Base-by-base conservation (phyloP, 1,140 invertebrate species). In the Neelides sp. region DNA sequence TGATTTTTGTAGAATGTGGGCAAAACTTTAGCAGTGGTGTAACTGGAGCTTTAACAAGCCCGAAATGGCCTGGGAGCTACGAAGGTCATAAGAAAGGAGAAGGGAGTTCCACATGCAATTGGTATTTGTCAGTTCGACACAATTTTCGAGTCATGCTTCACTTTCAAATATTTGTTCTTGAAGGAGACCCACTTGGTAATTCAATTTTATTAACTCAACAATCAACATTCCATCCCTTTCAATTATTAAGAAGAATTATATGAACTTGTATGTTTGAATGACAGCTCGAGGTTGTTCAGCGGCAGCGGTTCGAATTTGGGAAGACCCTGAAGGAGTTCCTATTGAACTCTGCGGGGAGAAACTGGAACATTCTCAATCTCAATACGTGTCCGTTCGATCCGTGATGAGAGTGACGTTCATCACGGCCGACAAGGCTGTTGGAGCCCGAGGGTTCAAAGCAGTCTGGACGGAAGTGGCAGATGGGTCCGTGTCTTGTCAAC, bases 271-370 rank as follows among this genome's bases (percentile, higher is more conserved):
- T n/a, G n/a, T n/a, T n/a, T n/a, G 15, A 34, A 55, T 68, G 67
- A 53, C 57, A 91, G 86, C 72, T 60, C 78, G 87, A 57, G 88
- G 88, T 20, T 94, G 88, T 73, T 82, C 87, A 10, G 85, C 85
- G 47, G 87, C 87, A 24, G 87, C 88, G 22, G 72, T 93, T 51
- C 74, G 90, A 59, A 75, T 94, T 62, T 93, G 87, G 87, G 78
- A 80, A 58, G 79, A 80, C 48, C 73, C 76, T 34, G 75, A 76
- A 52, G 74, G 73, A 35, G 76, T 83, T 32, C 87, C 88, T 27
- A 69, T 85, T 48, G 89, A 94, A 73, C 69, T 94, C 42, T 95
- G 90, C 66, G 89, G 89, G 13, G 84, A 86, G 63, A 85, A 83
- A 67, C 71, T 76, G 23, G 65, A 71, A 10, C 69, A 75, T 17